These are phyloP conservation scores for Rotaria socialis DNA, from an alignment of 2,888 invertebrate species.

Conservation along the genomic window DNA sequence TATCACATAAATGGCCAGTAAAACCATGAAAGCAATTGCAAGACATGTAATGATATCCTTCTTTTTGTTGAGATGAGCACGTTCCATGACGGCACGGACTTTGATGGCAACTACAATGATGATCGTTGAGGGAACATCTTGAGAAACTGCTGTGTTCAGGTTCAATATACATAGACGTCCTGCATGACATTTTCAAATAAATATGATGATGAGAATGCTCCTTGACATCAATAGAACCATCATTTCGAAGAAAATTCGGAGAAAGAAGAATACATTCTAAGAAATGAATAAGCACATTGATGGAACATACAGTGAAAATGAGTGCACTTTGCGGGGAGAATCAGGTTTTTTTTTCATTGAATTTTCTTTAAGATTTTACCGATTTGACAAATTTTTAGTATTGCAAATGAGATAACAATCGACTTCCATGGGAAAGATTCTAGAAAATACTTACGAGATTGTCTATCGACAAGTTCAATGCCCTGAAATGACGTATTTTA, in stretches of 20 bases:
- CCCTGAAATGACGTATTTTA: background rate
- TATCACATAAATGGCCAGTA: background rate
- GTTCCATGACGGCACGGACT: background rate
- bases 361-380: too few relatives aligned
- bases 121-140: background rate
- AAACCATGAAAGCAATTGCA: background rate
- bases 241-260: slow-evolving; percentile 25
- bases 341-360: too few relatives aligned
- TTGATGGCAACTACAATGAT: background rate
- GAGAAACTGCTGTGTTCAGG: background rate
- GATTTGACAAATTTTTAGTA: too few relatives aligned
- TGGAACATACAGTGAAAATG: background rate
- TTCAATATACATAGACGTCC: background rate
- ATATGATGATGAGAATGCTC: background rate
- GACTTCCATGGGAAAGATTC: too few relatives aligned
- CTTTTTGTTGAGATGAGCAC: background rate
- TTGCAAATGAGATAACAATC: too few relatives aligned
- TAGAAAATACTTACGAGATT: background rate
- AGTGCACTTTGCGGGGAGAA: too few relatives aligned
- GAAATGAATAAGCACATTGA: background rate
- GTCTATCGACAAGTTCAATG: background rate
- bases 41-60: background rate
- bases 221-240: background rate
- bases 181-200: background rate
- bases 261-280: slow-evolving; percentile 20